Evolutionary conservation across 2,113 vertebrate species (phyloP).

Genomic region (Gnathonemus longibarbis): DNA sequence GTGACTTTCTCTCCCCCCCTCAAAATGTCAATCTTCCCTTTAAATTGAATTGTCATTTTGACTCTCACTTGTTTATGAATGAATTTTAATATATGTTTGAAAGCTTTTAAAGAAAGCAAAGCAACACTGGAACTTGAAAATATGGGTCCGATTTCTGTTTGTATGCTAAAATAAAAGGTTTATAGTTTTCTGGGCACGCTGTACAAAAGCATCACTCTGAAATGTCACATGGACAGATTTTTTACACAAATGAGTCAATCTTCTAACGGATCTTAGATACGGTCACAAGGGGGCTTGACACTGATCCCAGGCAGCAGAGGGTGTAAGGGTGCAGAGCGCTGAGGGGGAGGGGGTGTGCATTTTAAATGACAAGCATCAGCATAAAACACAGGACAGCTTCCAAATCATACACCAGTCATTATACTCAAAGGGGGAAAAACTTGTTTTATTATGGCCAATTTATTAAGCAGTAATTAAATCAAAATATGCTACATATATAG

Average conservation of each 20-base stretch:
- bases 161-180: neutral
- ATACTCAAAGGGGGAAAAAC: conserved; percentile 3
- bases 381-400: neutral
- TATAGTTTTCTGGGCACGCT: neutral
- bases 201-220: neutral
- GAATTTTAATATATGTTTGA: neutral
- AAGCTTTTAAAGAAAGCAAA: neutral
- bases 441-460: conserved; percentile 40
- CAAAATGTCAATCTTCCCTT: neutral
- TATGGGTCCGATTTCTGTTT: neutral
- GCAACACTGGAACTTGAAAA: neutral
- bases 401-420: neutral
- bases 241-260: too few relatives aligned
- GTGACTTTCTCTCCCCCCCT: neutral
- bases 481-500: conserved; percentile 68
- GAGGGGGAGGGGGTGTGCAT: too few relatives aligned
- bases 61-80: neutral
- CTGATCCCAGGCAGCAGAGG: neutral
- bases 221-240: too few relatives aligned
- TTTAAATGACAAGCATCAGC: neutral
- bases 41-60: neutral
- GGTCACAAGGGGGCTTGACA: neutral
- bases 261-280: neutral
- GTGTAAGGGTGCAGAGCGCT: neutral
- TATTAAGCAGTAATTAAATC: conserved; percentile 57